Evolutionary conservation across 1,140 invertebrate genomes (phyloP).

Genomic region (Drosophila trapezifrons): DNA sequence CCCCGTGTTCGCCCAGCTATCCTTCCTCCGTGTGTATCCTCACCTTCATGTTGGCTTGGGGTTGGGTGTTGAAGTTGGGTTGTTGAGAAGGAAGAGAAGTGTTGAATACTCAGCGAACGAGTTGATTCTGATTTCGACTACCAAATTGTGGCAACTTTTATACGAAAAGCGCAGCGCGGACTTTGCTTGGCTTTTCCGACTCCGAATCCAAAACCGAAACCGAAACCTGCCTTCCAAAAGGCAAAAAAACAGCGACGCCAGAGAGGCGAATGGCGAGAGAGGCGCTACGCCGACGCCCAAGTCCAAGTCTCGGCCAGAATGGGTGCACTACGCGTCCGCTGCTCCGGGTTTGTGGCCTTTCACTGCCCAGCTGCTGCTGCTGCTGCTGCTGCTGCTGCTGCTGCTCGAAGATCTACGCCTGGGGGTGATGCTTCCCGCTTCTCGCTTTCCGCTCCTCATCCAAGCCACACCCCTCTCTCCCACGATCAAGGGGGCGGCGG

Average conservation of each 20-base stretch:
- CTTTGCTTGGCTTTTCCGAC: conserved; percentile 51
- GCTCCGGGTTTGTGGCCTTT: conserved; percentile 58
- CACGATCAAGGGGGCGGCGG: conserved; percentile 13
- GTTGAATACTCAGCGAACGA: conserved; percentile 83
- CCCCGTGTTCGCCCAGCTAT: not conserved
- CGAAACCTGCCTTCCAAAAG: conserved; percentile 68
- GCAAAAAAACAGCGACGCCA: conserved; percentile 50
- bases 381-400: not conserved
- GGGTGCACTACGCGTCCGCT: conserved; percentile 57
- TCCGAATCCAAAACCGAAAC: conserved; percentile 22
- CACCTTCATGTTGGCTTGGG: conserved; percentile 82
- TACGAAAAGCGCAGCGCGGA: conserved; percentile 70
- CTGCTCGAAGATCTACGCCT: conserved; percentile 62
- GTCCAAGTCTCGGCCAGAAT: conserved; percentile 61
- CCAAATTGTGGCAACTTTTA: conserved; percentile 83
- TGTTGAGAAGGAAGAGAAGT: conserved; percentile 63
- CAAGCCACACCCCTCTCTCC: conserved; percentile 17
- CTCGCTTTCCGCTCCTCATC: not conserved
- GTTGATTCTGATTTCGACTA: conserved; percentile 83
- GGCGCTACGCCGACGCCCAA: conserved; percentile 61
- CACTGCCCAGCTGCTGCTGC: conserved; percentile 67
- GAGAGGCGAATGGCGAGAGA: conserved; percentile 36
- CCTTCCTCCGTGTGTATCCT: conserved; percentile 12
- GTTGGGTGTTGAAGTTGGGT: conserved; percentile 58
- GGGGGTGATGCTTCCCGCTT: conserved; percentile 47